These are phyloP conservation scores for Galeopsomyia nigrocyanea DNA, from an alignment of 2,888 invertebrate genomes.

Conservation along the genomic window DNA sequence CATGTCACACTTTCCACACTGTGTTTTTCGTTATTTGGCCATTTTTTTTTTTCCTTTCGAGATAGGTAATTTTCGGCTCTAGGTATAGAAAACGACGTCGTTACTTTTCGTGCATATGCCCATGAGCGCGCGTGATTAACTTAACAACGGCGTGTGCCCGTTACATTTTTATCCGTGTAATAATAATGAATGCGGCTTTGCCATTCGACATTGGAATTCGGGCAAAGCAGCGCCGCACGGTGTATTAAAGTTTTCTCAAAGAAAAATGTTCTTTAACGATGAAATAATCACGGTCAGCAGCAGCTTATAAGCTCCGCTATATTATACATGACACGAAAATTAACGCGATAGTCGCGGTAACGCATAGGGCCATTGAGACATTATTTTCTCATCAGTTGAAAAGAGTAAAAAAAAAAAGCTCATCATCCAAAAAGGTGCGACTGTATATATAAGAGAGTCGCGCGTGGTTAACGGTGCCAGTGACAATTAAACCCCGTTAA, in stretches of 20 bases:
- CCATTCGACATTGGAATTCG: too few species aligned
- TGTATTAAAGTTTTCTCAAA: too few species aligned
- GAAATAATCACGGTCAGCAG: too few species aligned
- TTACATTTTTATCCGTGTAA: too few species aligned
- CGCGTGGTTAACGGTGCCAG: conserved; percentile 20
- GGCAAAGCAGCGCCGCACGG: too few species aligned
- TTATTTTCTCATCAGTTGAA: conserved; percentile 24
- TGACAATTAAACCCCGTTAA: conserved; percentile 36
- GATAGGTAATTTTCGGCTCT: background rate
- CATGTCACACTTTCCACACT: too few species aligned
- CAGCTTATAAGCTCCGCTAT: too few species aligned
- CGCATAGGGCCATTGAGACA: conserved; percentile 2
- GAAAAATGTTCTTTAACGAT: too few species aligned
- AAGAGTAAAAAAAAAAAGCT: conserved; percentile 4
- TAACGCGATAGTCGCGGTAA: background rate
- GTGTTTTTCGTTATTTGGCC: too few species aligned
- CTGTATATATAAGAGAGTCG: conserved; percentile 13
- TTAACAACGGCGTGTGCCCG: too few species aligned
- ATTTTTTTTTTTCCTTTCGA: background rate
- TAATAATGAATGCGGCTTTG: too few species aligned
- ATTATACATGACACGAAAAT: background rate
- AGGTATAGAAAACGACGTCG: background rate
- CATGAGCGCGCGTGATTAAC: too few species aligned
- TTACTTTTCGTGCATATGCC: background rate
- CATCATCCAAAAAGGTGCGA: conserved; percentile 11